Evolutionary conservation across 2,797 vertebrate genomes (phyloP).

Genomic region (Lophotriccus pileatus): DNA sequence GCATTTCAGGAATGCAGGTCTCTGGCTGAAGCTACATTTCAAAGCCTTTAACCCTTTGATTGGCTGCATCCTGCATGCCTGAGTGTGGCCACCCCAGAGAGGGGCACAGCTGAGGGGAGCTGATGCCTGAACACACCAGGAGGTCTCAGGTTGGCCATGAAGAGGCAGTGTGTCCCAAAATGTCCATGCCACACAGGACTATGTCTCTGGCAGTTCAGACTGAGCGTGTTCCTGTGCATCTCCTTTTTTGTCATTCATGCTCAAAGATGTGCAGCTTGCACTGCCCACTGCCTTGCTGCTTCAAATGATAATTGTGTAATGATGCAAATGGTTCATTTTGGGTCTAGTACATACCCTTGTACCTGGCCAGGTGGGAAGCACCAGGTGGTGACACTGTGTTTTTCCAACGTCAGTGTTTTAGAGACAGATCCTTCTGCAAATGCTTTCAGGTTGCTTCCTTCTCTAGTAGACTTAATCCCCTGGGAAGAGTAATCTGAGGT

Average conservation of each 20-base stretch:
- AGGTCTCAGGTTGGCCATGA: background rate
- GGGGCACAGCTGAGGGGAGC: background rate
- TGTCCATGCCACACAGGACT: background rate
- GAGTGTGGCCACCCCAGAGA: background rate
- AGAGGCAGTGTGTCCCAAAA: background rate
- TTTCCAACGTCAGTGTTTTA: background rate
- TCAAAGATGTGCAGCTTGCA: background rate
- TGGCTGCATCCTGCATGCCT: background rate
- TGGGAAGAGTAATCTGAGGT: background rate
- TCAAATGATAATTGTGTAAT: background rate
- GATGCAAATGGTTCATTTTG: background rate
- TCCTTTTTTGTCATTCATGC: fast-evolving
- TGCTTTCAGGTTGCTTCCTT: background rate
- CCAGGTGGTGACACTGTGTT: background rate
- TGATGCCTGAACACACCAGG: background rate
- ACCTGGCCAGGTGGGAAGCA: background rate
- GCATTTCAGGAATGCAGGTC: conserved; percentile 43
- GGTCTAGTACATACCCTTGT: fast-evolving
- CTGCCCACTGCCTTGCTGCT: background rate
- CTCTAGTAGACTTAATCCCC: background rate
- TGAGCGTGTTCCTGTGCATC: fast-evolving
- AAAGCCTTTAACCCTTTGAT: conserved; percentile 3
- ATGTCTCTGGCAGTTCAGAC: background rate
- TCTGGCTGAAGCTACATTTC: conserved; percentile 9
- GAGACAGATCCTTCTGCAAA: background rate